Conservation (phyloP, 2,888 invertebrate species). For the Polydrusus tereticollis region DNA sequence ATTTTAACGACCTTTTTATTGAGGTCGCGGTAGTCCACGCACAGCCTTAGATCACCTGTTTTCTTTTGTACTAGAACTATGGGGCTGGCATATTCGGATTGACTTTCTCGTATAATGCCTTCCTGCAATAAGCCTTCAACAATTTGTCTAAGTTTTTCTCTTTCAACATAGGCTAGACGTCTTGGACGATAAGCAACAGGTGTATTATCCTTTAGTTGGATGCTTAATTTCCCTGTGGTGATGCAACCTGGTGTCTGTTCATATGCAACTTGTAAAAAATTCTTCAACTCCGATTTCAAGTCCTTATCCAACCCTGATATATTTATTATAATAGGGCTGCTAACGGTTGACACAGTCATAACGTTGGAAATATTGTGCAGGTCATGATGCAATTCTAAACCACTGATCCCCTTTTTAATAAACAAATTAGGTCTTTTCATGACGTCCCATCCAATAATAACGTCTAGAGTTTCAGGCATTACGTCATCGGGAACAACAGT, state of each 20-base stretch:
- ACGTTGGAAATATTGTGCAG: background rate
- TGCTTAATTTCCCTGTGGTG: background rate
- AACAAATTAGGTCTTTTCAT: conserved; percentile 25
- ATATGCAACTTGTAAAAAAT: too few relatives aligned
- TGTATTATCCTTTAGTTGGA: background rate
- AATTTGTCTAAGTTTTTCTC: conserved; percentile 29
- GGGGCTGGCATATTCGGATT: conserved; percentile 52
- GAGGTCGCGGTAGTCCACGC: conserved; percentile 50
- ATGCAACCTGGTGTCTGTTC: too few relatives aligned
- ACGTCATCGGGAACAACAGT: conserved; percentile 34
- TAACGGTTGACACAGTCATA: background rate
- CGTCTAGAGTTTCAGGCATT: conserved; percentile 37
- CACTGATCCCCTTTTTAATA: background rate
- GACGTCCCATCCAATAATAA: conserved; percentile 50
- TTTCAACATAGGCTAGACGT: conserved; percentile 40
- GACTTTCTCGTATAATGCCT: conserved; percentile 19
- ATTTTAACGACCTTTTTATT: conserved; percentile 50
- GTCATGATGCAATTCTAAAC: conserved; percentile 5
- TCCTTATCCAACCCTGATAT: background rate
- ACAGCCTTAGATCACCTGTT: conserved; percentile 44
- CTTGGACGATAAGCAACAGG: background rate
- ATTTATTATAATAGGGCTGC: background rate
- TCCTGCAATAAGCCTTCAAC: conserved; percentile 2
- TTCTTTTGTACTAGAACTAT: conserved; percentile 53
- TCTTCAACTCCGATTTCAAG: background rate